A percentile compares a stretch with the other conserved stretches of the same genome.
Conservation (phyloP, 2,888 invertebrate genomes). For the Eupithecia subfuscata region DNA sequence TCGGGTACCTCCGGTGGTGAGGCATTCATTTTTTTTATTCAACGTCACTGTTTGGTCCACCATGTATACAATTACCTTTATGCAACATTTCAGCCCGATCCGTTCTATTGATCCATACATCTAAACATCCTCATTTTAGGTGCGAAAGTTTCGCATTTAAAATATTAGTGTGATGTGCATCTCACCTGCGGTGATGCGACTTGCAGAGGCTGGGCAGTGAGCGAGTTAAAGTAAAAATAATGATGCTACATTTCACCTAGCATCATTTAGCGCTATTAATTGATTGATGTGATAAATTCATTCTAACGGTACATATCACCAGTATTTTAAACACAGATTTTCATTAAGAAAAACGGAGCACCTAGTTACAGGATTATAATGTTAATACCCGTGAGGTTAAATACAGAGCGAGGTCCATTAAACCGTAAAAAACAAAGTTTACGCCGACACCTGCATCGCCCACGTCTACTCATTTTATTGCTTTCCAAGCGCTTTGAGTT, state of each 20-base stretch:
- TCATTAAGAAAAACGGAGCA: neutral
- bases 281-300: neutral
- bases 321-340: neutral
- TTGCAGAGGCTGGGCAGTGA: neutral
- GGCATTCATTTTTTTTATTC: too few species aligned
- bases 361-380: neutral
- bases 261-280: neutral
- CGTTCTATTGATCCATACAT: too few species aligned
- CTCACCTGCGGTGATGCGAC: too few species aligned
- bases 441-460: neutral
- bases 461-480: neutral
- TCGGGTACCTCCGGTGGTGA: too few species aligned
- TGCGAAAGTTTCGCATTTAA: too few species aligned
- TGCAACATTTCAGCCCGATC: too few species aligned
- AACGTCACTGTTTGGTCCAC: too few species aligned
- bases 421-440: neutral
- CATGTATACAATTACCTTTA: too few species aligned
- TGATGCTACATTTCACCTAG: neutral
- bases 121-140: too few species aligned
- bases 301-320: neutral
- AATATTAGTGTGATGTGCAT: too few species aligned
- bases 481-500: slow-evolving; percentile 3
- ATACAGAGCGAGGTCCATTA: neutral
- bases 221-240: neutral
- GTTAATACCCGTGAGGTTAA: neutral